A percentile compares a stretch with the other conserved stretches of the same genome.
Conservation (phyloP, 2,888 invertebrate genomes). For the Chirona hameri region DNA sequence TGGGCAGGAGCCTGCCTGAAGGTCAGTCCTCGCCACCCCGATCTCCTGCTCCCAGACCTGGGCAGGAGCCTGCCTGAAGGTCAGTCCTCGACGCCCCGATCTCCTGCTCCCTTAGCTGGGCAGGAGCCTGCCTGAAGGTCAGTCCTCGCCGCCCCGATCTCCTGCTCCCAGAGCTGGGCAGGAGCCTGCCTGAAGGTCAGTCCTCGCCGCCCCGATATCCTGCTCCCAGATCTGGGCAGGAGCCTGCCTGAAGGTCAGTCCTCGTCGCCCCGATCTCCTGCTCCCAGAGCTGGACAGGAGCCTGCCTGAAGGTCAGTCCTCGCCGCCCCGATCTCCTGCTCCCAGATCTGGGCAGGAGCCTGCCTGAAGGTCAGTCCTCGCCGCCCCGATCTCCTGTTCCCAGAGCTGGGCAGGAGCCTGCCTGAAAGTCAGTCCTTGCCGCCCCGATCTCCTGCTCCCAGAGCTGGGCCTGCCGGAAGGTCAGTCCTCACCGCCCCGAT, state of each 20-base stretch:
- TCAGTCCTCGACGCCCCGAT: conserved; percentile 37
- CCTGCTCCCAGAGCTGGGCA: conserved; percentile 67
- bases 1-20: conserved; percentile 63
- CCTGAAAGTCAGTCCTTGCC: conserved; percentile 51
- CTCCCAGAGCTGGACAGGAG: conserved; percentile 67
- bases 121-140: conserved; percentile 59
- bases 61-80: conserved; percentile 63
- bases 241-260: conserved; percentile 57
- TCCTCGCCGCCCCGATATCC: conserved; percentile 30
- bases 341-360: conserved; percentile 66
- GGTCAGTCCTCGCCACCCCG: conserved; percentile 39
- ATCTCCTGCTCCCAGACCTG: conserved; percentile 43
- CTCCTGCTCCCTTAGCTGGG: conserved; percentile 69
- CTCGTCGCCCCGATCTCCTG: conserved; percentile 31
- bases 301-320: conserved; percentile 53
- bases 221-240: conserved; percentile 66
- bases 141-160: conserved; percentile 32
- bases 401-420: conserved; percentile 65
- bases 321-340: conserved; percentile 46
- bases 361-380: conserved; percentile 53
- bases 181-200: conserved; percentile 58
- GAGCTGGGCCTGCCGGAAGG: conserved; percentile 63
- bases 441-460: conserved; percentile 53
- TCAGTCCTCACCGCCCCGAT: conserved; percentile 37
- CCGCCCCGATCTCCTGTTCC: conserved; percentile 53